Evolutionary conservation across 1,140 invertebrate genomes (phyloP), one percentile per base, ranked within the genome.

Genomic region (Adoxophyes honmai): DNA sequence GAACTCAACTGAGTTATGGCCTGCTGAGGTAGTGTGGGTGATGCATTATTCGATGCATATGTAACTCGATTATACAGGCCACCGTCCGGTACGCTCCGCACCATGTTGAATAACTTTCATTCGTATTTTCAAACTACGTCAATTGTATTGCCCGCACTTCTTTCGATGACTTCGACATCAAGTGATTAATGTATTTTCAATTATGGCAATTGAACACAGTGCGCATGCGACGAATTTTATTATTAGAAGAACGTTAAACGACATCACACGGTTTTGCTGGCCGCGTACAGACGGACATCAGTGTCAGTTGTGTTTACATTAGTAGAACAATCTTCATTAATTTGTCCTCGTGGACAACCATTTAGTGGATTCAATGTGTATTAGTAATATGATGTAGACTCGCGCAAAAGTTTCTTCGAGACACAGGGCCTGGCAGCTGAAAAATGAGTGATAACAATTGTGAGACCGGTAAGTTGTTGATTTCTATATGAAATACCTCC

Each of bases 161-260:
- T 35, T 57, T 56, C 58, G 58, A 35, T 48, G 60, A 58, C 58
- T 73, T 69, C 69, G 64, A 70, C 66, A 68, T 60, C 52, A 57
- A 66, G 66, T 80, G 73, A 83, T 86, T 85, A 76, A 86, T 84
- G 65, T 78, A 64, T 81, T 75, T 78, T 80, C 73, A 77, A 78
- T 80, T 80, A 81, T 64, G 67, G 70, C 74, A 78, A 84, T 83
- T 80, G 77, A 70, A 61, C 68, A 62, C 48, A 77, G 67, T 76
- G 80, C 78, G 82, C 81, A 82, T 75, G 81, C 77, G 74, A 72
- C 71, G 58, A 69, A 66, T 70, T 72, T 69, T 77, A 82, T 84
- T 83, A 82, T 72, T 74, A 75, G 71, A 71, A 68, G 62, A 62
- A 76, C 70, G 62, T 53, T 75, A 68, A 71, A 67, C 64, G 70